Evolutionary conservation across 2,797 vertebrate species (phyloP).

Genomic region (Characodon lateralis): DNA sequence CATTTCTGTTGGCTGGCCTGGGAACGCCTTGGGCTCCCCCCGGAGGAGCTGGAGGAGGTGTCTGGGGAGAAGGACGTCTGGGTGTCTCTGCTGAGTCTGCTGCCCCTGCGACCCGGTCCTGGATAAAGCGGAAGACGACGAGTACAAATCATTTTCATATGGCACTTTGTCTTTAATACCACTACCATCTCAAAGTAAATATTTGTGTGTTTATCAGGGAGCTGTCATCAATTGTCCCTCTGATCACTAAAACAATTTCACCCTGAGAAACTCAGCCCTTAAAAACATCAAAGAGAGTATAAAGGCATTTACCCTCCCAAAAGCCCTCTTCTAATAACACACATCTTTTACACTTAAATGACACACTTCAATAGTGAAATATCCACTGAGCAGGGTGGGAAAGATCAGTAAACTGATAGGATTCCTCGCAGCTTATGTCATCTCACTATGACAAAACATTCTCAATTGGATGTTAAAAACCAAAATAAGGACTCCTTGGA

Average conservation of each 20-base stretch:
- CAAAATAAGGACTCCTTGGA: conserved; percentile 64
- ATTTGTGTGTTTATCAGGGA: conserved; percentile 19
- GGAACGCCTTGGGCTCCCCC: no score
- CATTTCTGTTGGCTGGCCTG: no score
- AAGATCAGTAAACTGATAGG: conserved; percentile 74
- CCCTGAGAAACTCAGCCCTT: conserved; percentile 57
- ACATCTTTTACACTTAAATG: conserved; percentile 74
- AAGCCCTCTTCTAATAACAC: conserved; percentile 65
- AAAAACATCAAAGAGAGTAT: conserved; percentile 75
- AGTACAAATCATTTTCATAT: neutral
- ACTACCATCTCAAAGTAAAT: conserved; percentile 20
- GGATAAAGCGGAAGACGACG: no score
- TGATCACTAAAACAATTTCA: conserved; percentile 51
- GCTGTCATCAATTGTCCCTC: conserved; percentile 4
- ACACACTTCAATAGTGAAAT: conserved; percentile 59
- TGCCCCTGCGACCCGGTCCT: no score
- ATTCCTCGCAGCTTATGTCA: conserved; percentile 80
- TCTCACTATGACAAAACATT: conserved; percentile 55
- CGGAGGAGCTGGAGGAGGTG: no score
- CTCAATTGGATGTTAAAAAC: conserved; percentile 69
- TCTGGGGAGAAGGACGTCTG: no score
- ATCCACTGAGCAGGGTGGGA: conserved; percentile 59
- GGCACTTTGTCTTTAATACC: conserved; percentile 3
- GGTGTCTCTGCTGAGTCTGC: no score
- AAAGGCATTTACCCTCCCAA: conserved; percentile 55